A percentile compares a stretch with the other conserved stretches of the same genome.
Evolutionary conservation across 2,113 vertebrate genomes (phyloP).

Genomic region (Cairina moschata): DNA sequence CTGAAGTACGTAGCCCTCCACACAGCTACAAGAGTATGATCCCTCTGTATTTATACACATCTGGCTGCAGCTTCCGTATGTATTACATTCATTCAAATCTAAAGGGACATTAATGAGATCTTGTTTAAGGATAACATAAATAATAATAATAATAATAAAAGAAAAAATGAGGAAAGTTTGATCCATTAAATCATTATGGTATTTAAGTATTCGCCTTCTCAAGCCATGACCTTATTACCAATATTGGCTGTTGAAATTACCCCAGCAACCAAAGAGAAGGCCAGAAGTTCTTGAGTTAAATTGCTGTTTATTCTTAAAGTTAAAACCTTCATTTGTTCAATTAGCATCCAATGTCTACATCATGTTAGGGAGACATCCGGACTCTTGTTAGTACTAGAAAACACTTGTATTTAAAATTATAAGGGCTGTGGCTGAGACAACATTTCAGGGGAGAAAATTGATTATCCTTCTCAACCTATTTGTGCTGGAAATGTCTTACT

Average conservation of each 20-base stretch:
- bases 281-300: background rate
- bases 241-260: background rate
- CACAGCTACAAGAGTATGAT: conserved; percentile 91
- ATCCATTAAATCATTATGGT: background rate
- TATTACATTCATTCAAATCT: conserved; percentile 94
- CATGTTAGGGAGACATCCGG: background rate
- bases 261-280: background rate
- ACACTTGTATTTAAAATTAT: background rate
- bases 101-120: conserved; percentile 17
- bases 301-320: background rate
- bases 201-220: background rate
- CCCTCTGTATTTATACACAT: conserved; percentile 90
- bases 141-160: background rate
- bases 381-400: background rate
- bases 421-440: background rate
- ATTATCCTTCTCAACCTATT: conserved; percentile 27
- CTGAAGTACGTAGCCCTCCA: conserved; percentile 92
- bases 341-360: background rate
- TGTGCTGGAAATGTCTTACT: background rate
- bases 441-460: conserved; percentile 3
- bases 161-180: background rate
- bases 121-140: background rate
- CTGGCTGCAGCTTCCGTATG: conserved; percentile 93
- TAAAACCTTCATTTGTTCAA: background rate
- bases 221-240: background rate